A percentile compares a stretch with the other conserved stretches of the same genome.
Evolutionary conservation across 1,140 invertebrate genomes (phyloP).

Genomic region (Ganaspis sp.): DNA sequence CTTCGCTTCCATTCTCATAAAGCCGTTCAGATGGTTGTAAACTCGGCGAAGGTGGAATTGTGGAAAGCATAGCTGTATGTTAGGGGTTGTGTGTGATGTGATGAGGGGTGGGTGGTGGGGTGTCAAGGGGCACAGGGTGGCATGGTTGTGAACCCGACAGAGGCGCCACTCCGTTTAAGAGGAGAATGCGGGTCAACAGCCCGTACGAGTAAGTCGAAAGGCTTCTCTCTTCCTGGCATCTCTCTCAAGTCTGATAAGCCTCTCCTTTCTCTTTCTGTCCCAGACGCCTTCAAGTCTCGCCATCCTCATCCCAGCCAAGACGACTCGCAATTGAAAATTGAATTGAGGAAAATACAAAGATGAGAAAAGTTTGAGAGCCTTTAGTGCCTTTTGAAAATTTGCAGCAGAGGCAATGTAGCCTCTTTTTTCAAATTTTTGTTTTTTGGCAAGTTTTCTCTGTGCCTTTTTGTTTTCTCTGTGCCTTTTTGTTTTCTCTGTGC

Average conservation of each 20-base stretch:
- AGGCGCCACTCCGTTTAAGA: slow-evolving; percentile 44
- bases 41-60: slow-evolving; percentile 47
- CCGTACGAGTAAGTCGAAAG: slow-evolving; percentile 29
- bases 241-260: slow-evolving; percentile 45
- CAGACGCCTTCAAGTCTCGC: not conserved
- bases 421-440: no score
- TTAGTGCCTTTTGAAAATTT: not conserved
- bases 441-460: no score
- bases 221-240: slow-evolving; percentile 35
- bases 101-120: not conserved
- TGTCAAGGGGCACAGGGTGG: not conserved
- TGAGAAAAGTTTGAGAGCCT: not conserved
- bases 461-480: no score
- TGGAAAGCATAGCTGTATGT: slow-evolving; percentile 11
- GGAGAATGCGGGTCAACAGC: slow-evolving; percentile 54
- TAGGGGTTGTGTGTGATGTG: slow-evolving; percentile 3
- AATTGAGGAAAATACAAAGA: slow-evolving; percentile 14
- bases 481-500: no score
- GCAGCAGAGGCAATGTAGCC: no score
- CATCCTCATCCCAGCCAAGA: not conserved
- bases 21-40: slow-evolving; percentile 25
- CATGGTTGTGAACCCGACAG: slow-evolving; percentile 12
- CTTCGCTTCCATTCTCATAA: not conserved
- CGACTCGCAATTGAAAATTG: slow-evolving; percentile 1
- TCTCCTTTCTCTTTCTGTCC: not conserved